A percentile compares a stretch with the other conserved stretches of the same genome.
Conservation (phyloP, 2,888 invertebrate species). For the Chrysotoxum bicinctum region DNA sequence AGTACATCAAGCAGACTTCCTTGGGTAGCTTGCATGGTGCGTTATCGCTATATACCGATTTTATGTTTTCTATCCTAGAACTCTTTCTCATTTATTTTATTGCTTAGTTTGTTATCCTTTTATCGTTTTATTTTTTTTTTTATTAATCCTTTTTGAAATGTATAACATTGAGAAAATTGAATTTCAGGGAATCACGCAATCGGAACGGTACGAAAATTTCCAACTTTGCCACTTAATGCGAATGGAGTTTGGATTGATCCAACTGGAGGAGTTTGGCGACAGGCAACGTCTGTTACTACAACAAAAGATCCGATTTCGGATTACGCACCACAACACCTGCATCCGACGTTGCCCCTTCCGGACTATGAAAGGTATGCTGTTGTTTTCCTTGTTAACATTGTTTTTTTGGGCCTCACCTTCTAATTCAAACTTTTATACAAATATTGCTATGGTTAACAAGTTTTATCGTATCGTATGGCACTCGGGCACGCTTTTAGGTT, state of each 20-base stretch:
- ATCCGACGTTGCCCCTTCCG: conserved; percentile 79
- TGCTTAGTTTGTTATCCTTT: conserved; percentile 74
- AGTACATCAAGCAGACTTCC: conserved; percentile 87
- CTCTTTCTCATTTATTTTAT: conserved; percentile 68
- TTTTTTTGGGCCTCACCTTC: background rate
- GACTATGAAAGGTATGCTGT: conserved; percentile 81
- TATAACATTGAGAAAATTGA: conserved; percentile 38
- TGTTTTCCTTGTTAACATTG: conserved; percentile 8
- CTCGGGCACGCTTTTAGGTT: conserved; percentile 24
- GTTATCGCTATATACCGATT: conserved; percentile 68
- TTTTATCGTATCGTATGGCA: conserved; percentile 28
- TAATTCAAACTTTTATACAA: background rate
- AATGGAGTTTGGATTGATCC: conserved; percentile 82
- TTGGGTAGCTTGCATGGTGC: conserved; percentile 84
- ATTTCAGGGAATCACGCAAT: conserved; percentile 82
- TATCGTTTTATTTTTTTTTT: conserved; percentile 58
- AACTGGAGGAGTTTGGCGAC: conserved; percentile 82
- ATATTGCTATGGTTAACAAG: conserved; percentile 31
- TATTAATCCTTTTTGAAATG: conserved; percentile 33
- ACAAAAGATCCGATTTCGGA: conserved; percentile 82
- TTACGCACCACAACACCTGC: conserved; percentile 79
- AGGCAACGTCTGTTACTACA: conserved; percentile 79
- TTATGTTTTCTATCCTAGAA: background rate
- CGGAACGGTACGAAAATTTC: conserved; percentile 82
- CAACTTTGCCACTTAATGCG: conserved; percentile 81